Conservation (phyloP, 2,888 invertebrate species). For the Trissolcus japonicus region DNA sequence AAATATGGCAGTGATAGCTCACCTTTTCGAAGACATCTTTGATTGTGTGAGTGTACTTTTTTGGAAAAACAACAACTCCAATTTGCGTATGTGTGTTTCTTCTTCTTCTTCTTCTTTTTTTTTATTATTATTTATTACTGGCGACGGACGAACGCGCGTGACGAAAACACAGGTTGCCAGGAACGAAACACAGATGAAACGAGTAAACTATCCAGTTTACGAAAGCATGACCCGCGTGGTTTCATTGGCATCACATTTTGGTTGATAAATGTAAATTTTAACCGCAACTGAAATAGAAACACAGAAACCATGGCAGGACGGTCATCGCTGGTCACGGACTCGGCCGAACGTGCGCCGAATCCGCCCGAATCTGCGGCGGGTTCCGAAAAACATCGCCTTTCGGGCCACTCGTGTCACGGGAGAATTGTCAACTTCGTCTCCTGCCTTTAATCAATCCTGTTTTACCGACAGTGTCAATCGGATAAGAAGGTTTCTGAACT, state of each 20-base stretch:
- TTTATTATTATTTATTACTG: slow-evolving; percentile 24
- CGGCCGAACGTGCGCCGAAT: slow-evolving; percentile 29
- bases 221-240: slow-evolving; percentile 62
- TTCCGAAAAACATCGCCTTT: slow-evolving; percentile 27
- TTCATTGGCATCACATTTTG: slow-evolving; percentile 69
- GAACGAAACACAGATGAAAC: slow-evolving; percentile 62
- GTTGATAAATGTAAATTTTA: slow-evolving; percentile 67
- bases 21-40: slow-evolving; percentile 76
- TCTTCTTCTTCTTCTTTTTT: slow-evolving; percentile 14
- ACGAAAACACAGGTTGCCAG: slow-evolving; percentile 66
- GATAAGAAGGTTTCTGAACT: background rate
- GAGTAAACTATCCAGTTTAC: slow-evolving; percentile 61
- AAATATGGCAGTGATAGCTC: slow-evolving; percentile 59
- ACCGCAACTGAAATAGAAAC: slow-evolving; percentile 69
- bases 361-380: slow-evolving; percentile 22
- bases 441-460: background rate
- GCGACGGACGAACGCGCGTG: slow-evolving; percentile 63
- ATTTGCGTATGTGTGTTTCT: slow-evolving; percentile 59
- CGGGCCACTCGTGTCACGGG: background rate
- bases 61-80: slow-evolving; percentile 68
- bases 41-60: slow-evolving; percentile 59
- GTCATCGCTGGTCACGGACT: slow-evolving; percentile 60
- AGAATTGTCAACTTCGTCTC: background rate
- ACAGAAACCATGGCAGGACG: slow-evolving; percentile 63
- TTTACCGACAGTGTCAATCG: background rate